phyloP scores from a whole-genome alignment of 2,888 invertebrate genomes.

The Nephrotoma flavescens region DNA sequence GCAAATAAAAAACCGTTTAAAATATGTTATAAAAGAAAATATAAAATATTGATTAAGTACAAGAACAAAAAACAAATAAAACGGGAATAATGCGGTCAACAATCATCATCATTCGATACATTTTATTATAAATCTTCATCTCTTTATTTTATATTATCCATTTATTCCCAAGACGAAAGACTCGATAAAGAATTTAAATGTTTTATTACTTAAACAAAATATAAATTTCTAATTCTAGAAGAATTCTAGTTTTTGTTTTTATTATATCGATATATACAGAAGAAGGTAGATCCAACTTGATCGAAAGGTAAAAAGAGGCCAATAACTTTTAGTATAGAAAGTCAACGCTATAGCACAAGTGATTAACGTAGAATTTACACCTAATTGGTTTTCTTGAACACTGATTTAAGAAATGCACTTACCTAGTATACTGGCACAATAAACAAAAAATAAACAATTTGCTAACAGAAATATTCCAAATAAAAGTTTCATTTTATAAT shows the following conservation, averaged over 20 bases:
- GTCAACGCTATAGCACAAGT: not conserved
- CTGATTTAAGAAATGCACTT: not conserved
- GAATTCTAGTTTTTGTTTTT: not conserved
- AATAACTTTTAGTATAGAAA: not conserved
- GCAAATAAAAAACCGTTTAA: not conserved
- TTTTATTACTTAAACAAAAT: not conserved
- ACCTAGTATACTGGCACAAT: constrained; percentile 3
- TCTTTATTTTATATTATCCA: not conserved
- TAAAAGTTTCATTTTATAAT: not conserved
- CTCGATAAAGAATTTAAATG: not conserved
- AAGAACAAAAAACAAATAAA: not conserved
- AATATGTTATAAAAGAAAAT: not conserved
- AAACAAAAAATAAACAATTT: not conserved
- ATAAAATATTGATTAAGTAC: not conserved
- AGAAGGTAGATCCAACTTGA: not conserved
- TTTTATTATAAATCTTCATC: not conserved
- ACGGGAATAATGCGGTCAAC: not conserved
- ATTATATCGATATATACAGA: not conserved
- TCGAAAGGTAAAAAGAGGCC: not conserved
- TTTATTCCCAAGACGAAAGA: not conserved
- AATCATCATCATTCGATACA: not conserved
- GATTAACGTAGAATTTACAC: not conserved
- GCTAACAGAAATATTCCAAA: not conserved
- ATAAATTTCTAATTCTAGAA: not conserved
- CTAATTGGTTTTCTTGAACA: not conserved